Conservation (phyloP, 2,888 invertebrate species). For the Cheilosia urbana region DNA sequence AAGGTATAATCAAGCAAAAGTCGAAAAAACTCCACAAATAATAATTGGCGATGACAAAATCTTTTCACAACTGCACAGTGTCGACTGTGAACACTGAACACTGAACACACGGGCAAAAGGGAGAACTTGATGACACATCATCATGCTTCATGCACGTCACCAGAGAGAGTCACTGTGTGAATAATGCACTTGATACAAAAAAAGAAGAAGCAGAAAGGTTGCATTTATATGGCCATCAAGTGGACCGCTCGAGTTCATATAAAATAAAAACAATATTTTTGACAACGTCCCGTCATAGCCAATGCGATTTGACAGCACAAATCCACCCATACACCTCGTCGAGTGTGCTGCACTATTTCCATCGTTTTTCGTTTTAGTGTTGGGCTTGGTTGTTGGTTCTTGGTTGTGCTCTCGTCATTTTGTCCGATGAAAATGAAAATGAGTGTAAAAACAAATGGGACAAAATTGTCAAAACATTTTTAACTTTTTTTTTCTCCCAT, state of each 20-base stretch:
- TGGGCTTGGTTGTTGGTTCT: background rate
- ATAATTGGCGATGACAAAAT: constrained; percentile 69
- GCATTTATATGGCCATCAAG: constrained; percentile 43
- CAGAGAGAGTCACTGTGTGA: constrained; percentile 40
- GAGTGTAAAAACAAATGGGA: constrained; percentile 18
- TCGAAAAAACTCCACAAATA: constrained; percentile 39
- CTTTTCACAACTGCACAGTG: constrained; percentile 47
- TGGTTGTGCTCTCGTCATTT: constrained; percentile 60
- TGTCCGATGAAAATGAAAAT: constrained; percentile 50
- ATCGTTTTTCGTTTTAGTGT: constrained; percentile 18
- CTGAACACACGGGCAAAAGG: background rate
- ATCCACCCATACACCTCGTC: constrained; percentile 25
- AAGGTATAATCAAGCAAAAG: constrained; percentile 36
- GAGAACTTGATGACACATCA: constrained; percentile 41
- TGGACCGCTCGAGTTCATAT: constrained; percentile 50
- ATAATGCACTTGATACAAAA: constrained; percentile 43
- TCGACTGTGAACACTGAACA: too few species aligned
- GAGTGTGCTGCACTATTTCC: constrained; percentile 21
- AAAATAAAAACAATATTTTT: constrained; percentile 55
- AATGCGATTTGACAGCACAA: constrained; percentile 43
- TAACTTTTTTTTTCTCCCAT: background rate
- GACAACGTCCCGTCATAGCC: constrained; percentile 31
- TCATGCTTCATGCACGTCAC: constrained; percentile 39
- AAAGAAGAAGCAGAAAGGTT: constrained; percentile 13
- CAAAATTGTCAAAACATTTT: constrained; percentile 24